phyloP scores from a whole-genome alignment of 92 coral and sea anemone genomes.

The Epizoanthus illoricatus region DNA sequence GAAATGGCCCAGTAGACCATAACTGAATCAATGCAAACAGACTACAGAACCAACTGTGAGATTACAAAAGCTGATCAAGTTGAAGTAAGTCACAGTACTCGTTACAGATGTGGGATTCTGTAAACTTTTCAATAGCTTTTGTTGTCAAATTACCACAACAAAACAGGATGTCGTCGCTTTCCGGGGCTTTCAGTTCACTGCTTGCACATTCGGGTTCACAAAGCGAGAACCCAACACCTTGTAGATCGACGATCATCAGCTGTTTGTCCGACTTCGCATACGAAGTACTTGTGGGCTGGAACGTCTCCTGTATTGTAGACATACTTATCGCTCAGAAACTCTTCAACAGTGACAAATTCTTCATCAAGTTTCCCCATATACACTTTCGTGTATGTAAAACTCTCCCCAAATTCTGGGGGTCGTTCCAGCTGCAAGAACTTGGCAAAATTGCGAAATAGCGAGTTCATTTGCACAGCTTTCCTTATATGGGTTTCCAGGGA shows the following conservation, averaged over 20 bases:
- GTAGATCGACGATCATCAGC: slow-evolving; percentile 31
- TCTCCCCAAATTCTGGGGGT: slow-evolving; percentile 4
- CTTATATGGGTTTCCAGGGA: not conserved
- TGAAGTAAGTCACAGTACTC: slow-evolving; percentile 31
- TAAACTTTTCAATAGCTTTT: slow-evolving; percentile 31
- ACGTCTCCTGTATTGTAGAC: slow-evolving; percentile 36
- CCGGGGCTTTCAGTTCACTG: slow-evolving; percentile 1
- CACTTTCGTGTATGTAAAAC: not conserved
- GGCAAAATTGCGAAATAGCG: not conserved
- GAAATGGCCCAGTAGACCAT: no score
- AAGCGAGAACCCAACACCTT: slow-evolving; percentile 34
- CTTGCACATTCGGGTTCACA: slow-evolving; percentile 43
- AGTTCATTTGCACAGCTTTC: slow-evolving; percentile 11
- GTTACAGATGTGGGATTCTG: slow-evolving; percentile 25
- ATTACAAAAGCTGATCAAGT: not conserved
- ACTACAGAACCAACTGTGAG: no score
- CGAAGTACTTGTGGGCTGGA: not conserved
- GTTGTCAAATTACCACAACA: slow-evolving; percentile 38
- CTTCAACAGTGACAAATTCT: not conserved
- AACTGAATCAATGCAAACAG: no score
- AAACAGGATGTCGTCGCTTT: slow-evolving; percentile 21
- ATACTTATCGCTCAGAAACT: slow-evolving; percentile 17
- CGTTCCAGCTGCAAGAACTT: slow-evolving; percentile 3
- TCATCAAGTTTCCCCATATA: not conserved
- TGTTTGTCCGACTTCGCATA: slow-evolving; percentile 32